A percentile compares a stretch with the other conserved stretches of the same genome.
Conservation (phyloP, 2,797 vertebrate genomes). For the Urosaurus nigricauda region DNA sequence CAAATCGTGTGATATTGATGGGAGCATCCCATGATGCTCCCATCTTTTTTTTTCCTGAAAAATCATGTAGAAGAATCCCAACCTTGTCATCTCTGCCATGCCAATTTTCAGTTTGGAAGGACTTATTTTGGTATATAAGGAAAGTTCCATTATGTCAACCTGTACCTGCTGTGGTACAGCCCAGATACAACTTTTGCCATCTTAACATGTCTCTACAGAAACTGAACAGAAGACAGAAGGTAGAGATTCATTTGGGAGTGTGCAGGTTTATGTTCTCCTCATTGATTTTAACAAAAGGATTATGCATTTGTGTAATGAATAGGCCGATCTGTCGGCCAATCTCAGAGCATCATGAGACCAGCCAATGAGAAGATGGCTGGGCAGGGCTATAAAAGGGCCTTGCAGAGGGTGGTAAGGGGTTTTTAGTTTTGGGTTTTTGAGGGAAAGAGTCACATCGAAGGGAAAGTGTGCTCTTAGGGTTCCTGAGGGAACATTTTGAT, state of each 20-base stretch:
- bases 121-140: neutral
- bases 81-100: neutral
- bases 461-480: no score
- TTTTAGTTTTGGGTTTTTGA: no score
- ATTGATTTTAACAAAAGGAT: neutral
- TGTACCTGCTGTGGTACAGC: neutral
- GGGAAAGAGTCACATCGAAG: no score
- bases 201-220: neutral
- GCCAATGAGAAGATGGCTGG: no score
- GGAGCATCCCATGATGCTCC: no score
- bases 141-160: neutral
- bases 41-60: rapidly evolving
- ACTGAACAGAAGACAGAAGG: neutral
- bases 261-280: neutral
- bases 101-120: neutral
- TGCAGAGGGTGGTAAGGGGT: no score
- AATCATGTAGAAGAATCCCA: neutral
- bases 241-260: neutral
- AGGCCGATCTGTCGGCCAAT: no score
- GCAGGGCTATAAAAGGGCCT: no score
- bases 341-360: no score
- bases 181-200: neutral
- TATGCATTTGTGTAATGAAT: no score
- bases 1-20: no score
- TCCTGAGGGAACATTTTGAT: no score